phyloP scores from a whole-genome alignment of 1,140 invertebrate genomes.

The Drosophila oshimai region DNA sequence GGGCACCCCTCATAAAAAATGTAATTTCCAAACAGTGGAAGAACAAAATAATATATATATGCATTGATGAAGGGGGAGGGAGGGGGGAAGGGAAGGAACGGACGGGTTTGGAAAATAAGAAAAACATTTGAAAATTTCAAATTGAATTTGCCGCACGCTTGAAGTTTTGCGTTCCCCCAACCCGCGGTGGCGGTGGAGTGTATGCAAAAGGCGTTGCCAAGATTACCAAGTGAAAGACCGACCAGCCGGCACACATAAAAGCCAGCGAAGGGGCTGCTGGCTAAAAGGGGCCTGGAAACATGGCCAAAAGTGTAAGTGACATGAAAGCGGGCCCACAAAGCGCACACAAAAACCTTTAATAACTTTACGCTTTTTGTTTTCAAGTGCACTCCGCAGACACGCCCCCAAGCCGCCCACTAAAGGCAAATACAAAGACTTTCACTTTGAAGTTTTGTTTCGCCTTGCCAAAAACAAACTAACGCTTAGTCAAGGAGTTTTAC shows the following conservation, averaged over 20 bases:
- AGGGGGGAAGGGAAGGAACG: neutral
- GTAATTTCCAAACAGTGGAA: slow-evolving; percentile 61
- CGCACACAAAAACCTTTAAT: slow-evolving; percentile 74
- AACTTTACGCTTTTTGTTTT: slow-evolving; percentile 78
- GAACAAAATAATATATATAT: slow-evolving; percentile 1
- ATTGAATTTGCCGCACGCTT: slow-evolving; percentile 80
- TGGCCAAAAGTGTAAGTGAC: slow-evolving; percentile 74
- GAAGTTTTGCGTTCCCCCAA: slow-evolving; percentile 42
- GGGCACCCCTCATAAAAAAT: slow-evolving; percentile 77
- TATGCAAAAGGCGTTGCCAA: slow-evolving; percentile 66
- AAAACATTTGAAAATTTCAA: slow-evolving; percentile 78
- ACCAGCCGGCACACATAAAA: slow-evolving; percentile 47
- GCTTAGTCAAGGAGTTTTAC: neutral
- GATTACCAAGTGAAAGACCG: slow-evolving; percentile 44
- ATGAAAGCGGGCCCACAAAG: slow-evolving; percentile 71
- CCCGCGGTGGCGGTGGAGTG: neutral
- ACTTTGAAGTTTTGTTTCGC: slow-evolving; percentile 62
- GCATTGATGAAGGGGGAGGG: slow-evolving; percentile 8
- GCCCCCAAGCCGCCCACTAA: slow-evolving; percentile 25
- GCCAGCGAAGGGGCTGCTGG: slow-evolving; percentile 2
- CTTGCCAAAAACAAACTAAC: slow-evolving; percentile 8
- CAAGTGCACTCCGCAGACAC: slow-evolving; percentile 64
- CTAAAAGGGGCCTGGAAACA: slow-evolving; percentile 34
- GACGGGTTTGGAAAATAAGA: slow-evolving; percentile 19
- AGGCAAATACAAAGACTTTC: slow-evolving; percentile 51